Evolutionary conservation across 2,797 vertebrate genomes (phyloP).

Genomic region (Ciconia nigra): DNA sequence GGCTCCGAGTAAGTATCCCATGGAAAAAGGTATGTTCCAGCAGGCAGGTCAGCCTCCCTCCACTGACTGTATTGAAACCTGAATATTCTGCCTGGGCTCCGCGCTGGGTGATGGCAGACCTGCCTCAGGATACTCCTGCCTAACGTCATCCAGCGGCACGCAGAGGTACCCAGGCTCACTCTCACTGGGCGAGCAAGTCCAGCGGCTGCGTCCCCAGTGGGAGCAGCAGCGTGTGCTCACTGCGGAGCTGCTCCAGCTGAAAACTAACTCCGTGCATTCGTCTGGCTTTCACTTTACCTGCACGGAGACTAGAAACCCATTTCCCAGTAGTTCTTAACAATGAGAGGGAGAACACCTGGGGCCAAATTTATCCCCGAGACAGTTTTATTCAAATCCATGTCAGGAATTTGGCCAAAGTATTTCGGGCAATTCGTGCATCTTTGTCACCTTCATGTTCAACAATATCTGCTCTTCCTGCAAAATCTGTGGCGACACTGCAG

Average conservation of each 20-base stretch:
- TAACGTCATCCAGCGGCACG: rapidly evolving
- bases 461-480: not conserved
- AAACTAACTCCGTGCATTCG: rapidly evolving
- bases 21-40: rapidly evolving
- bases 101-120: not conserved
- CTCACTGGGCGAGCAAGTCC: rapidly evolving
- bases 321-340: not conserved
- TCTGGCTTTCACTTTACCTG: not conserved
- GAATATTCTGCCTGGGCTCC: not conserved
- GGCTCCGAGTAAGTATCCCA: not conserved
- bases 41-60: not conserved
- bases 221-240: not conserved
- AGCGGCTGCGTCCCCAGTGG: too few relatives aligned
- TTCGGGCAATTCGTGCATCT: not conserved
- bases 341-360: not conserved
- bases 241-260: not conserved
- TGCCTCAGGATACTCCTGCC: not conserved
- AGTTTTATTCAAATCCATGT: not conserved
- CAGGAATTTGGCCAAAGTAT: not conserved
- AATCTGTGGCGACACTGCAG: not conserved
- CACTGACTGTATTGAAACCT: rapidly evolving
- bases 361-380: not conserved
- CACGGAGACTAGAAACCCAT: rapidly evolving
- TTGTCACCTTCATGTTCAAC: not conserved
- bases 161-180: too few relatives aligned